These are phyloP conservation scores for Actinemys pallida DNA, from an alignment of 2,113 vertebrate species.

Conservation along the genomic window DNA sequence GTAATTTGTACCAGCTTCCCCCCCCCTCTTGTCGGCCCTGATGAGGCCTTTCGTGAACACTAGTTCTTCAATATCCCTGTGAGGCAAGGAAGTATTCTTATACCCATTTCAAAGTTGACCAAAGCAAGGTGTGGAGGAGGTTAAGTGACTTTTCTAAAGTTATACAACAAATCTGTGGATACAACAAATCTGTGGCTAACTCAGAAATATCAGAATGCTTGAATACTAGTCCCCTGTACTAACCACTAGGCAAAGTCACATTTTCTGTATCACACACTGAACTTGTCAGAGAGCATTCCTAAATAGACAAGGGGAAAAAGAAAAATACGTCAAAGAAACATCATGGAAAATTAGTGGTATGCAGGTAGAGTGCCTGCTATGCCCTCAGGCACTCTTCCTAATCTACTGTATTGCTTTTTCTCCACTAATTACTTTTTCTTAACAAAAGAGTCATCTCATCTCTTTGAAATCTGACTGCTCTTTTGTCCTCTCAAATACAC, in stretches of 20 bases:
- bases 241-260: background rate
- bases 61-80: background rate
- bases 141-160: background rate
- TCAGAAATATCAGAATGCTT: background rate
- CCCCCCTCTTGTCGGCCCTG: too few species aligned
- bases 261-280: background rate
- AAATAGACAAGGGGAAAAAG: background rate
- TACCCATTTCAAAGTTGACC: background rate
- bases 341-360: background rate
- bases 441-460: background rate
- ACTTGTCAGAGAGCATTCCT: background rate
- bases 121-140: background rate
- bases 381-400: background rate
- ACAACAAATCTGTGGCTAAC: background rate
- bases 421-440: background rate
- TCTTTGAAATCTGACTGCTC: conserved; percentile 6
- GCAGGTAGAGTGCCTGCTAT: background rate
- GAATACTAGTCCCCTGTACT: background rate
- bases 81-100: background rate
- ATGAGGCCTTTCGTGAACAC: background rate
- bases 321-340: background rate
- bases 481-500: conserved; percentile 5
- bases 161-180: background rate
- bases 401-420: background rate
- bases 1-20: too few species aligned